phyloP scores from a whole-genome alignment of 2,888 invertebrate genomes.

The Melanchra persicariae region DNA sequence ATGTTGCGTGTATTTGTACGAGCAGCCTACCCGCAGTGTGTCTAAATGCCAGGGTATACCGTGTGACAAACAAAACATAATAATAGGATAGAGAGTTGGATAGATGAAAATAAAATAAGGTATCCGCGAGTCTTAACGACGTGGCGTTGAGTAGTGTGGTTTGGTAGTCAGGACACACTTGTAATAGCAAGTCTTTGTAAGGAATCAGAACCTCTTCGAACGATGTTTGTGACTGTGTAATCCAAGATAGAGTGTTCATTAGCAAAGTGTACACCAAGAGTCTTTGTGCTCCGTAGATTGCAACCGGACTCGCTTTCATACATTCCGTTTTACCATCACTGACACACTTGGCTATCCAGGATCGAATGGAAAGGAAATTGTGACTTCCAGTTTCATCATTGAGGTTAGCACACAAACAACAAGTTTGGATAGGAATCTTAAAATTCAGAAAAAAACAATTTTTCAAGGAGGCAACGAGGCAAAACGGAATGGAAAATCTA shows the following conservation, averaged over 20 bases:
- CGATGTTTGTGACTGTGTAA: slow-evolving; percentile 90
- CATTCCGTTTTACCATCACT: slow-evolving; percentile 76
- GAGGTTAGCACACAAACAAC: slow-evolving; percentile 33
- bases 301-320: slow-evolving; percentile 88
- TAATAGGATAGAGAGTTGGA: slow-evolving; percentile 88
- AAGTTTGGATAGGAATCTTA: slow-evolving; percentile 38
- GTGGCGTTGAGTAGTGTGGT: slow-evolving; percentile 69
- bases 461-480: slow-evolving; percentile 62
- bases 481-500: slow-evolving; percentile 75
- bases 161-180: slow-evolving; percentile 59
- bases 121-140: slow-evolving; percentile 60
- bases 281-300: slow-evolving; percentile 91
- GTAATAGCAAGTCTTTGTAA: slow-evolving; percentile 56
- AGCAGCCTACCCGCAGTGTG: slow-evolving; percentile 84
- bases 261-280: slow-evolving; percentile 90
- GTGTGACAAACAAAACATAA: slow-evolving; percentile 79
- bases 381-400: slow-evolving; percentile 18
- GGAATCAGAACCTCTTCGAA: slow-evolving; percentile 68
- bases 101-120: slow-evolving; percentile 86
- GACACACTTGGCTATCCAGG: slow-evolving; percentile 49
- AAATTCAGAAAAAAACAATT: slow-evolving; percentile 41
- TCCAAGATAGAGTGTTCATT: slow-evolving; percentile 89
- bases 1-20: slow-evolving; percentile 90
- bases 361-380: slow-evolving; percentile 46
- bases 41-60: slow-evolving; percentile 63